Percentiles rank a stretch among this genome's conserved stretches.
phyloP scores from a whole-genome alignment of 2,113 vertebrate genomes.

The Syngnathus floridae region DNA sequence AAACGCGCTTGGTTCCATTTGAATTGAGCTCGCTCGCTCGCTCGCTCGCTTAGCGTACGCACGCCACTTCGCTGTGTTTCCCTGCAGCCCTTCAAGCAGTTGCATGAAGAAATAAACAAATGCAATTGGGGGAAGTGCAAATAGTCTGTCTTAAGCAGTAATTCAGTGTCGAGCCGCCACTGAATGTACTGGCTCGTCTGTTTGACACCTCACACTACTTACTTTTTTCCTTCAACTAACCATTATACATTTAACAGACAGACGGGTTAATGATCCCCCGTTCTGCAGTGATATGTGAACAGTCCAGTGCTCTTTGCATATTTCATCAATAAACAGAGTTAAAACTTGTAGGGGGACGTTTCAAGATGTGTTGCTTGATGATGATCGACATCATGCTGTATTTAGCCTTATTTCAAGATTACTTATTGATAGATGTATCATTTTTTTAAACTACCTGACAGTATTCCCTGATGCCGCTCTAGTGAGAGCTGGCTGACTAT shows the following conservation, averaged over 20 bases:
- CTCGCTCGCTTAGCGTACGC: too few species aligned
- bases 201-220: neutral
- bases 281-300: neutral
- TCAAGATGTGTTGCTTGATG: neutral
- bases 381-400: neutral
- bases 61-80: too few species aligned
- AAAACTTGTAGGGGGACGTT: neutral
- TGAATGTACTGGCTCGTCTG: neutral
- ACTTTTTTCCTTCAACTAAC: neutral
- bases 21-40: too few species aligned
- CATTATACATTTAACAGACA: slow-evolving; percentile 4
- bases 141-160: too few species aligned
- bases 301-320: neutral
- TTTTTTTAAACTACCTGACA: too few species aligned
- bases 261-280: slow-evolving; percentile 1
- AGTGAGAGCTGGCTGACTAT: too few species aligned
- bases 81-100: too few species aligned
- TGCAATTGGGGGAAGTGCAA: too few species aligned
- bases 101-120: too few species aligned
- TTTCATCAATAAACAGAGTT: neutral
- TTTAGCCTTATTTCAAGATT: neutral
- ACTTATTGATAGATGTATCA: neutral
- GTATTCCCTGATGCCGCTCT: too few species aligned
- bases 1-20: too few species aligned
- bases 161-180: too few species aligned